These are phyloP conservation scores for Pantala flavescens DNA, from an alignment of 1,140 invertebrate genomes.

Conservation along the genomic window DNA sequence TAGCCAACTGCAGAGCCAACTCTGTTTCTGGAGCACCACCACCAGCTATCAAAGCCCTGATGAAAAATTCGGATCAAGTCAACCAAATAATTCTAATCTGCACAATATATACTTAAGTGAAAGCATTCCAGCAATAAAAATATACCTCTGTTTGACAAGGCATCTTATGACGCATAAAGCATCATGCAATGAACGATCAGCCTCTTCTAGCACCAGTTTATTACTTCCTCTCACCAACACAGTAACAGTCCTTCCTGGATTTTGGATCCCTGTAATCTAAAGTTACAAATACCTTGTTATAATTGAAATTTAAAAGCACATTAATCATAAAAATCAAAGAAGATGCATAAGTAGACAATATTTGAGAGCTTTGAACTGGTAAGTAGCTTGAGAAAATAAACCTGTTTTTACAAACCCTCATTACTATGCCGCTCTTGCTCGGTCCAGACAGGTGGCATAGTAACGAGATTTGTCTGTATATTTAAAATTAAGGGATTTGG, in stretches of 20 bases:
- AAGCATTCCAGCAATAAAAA: background rate
- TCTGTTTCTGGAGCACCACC: slow-evolving; percentile 97
- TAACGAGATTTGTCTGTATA: too few relatives aligned
- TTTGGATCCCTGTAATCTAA: slow-evolving; percentile 78
- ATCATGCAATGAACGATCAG: slow-evolving; percentile 92
- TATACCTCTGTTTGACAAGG: slow-evolving; percentile 76
- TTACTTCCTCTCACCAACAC: slow-evolving; percentile 94
- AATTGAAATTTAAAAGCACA: slow-evolving; percentile 12
- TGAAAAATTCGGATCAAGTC: slow-evolving; percentile 26
- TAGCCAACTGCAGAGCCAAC: slow-evolving; percentile 72
- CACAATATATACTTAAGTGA: background rate
- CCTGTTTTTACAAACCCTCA: too few relatives aligned
- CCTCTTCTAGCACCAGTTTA: slow-evolving; percentile 91
- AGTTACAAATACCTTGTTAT: slow-evolving; percentile 15
- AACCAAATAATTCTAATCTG: background rate
- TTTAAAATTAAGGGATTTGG: too few relatives aligned
- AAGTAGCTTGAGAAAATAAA: too few relatives aligned
- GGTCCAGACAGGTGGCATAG: too few relatives aligned
- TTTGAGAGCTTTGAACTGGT: too few relatives aligned
- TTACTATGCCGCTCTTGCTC: too few relatives aligned
- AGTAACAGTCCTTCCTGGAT: slow-evolving; percentile 82
- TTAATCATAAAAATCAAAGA: slow-evolving; percentile 13
- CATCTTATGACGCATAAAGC: slow-evolving; percentile 96
- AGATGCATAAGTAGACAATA: slow-evolving; percentile 20
- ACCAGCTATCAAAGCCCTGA: slow-evolving; percentile 74